These are phyloP conservation scores for Ips nitidus DNA, from an alignment of 1,140 invertebrate genomes.

Conservation along the genomic window DNA sequence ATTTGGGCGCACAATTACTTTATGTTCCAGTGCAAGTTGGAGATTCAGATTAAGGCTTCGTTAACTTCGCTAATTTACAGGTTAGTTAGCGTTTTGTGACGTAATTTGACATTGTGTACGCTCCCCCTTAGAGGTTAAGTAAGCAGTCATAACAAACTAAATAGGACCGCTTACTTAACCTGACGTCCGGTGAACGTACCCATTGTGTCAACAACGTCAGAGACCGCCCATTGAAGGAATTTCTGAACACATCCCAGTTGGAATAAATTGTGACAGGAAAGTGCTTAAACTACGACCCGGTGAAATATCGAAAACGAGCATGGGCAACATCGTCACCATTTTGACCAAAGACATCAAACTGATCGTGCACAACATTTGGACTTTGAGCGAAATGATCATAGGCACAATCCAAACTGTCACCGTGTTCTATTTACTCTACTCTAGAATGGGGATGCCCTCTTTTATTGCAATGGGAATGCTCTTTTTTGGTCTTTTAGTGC, in stretches of 20 bases:
- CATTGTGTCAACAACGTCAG: background rate
- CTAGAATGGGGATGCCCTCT: constrained; percentile 68
- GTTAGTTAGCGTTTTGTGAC: constrained; percentile 58
- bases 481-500: constrained; percentile 75
- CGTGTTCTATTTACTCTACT: constrained; percentile 74
- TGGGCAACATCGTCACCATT: constrained; percentile 84
- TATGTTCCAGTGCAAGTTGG: constrained; percentile 66
- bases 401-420: constrained; percentile 75
- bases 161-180: too few species aligned
- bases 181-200: too few species aligned
- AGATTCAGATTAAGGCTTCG: constrained; percentile 73
- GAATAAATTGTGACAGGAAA: constrained; percentile 65
- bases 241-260: background rate
- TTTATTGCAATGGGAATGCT: constrained; percentile 78
- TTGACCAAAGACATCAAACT: constrained; percentile 79
- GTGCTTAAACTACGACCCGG: constrained; percentile 61
- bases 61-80: constrained; percentile 78
- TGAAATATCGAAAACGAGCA: constrained; percentile 68
- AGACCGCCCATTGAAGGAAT: too few species aligned
- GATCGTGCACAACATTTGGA: constrained; percentile 70
- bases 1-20: constrained; percentile 79
- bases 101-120: background rate
- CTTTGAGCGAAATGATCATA: constrained; percentile 69
- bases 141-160: background rate
- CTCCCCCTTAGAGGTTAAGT: background rate